Base-by-base conservation (phyloP, 2,888 invertebrate genomes). In the Chalcosyrphus nemorum region DNA sequence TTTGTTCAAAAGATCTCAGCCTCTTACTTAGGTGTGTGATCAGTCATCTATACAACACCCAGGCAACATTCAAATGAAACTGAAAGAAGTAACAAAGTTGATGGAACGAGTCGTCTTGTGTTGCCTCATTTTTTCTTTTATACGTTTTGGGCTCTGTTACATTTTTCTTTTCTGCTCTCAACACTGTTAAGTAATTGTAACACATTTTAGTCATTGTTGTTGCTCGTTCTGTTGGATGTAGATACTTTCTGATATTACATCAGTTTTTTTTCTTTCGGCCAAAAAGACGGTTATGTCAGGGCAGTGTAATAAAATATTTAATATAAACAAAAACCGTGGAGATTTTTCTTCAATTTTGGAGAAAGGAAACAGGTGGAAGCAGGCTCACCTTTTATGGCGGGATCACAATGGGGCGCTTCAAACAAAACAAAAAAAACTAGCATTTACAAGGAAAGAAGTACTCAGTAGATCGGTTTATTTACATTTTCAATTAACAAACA, bases 121-220 rank as follows among this genome's bases (percentile, higher is more conserved):
- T 65, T 76, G 81, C 63, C 52, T 71, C 76, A 70, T 45, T 65
- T 24, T 71, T 57, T 45, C n/a, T n/a, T n/a, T n/a, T n/a, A n/a
- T n/a, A n/a, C n/a, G 47, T 71, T 75, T 81, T 59, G 63, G 76
- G 66, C 82, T 82, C 72, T 50, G 82, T 82, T 82, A 82, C 82
- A 82, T 72, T 82, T 82, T 74, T 72, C 38, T 21, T 59, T 15
- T 68, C 61, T 57, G 1, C 6, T 59, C 41, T 72, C 52, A 7
- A 35, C 24, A 35, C 24, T 21, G 72, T 81, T 81, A 81, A 81
- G 81, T 81, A 76, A 81, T 76, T 76, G 81, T 54, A 66, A 66
- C 70, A 65, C 35, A 65, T 76, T 75, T 68, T 29, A 66, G 54
- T 27, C 43, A 24, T 43, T 70, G 65, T 45, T 61, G 54, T 38